Evolutionary conservation across 2,113 vertebrate genomes (phyloP).

Genomic region (Trematomus loennbergii): DNA sequence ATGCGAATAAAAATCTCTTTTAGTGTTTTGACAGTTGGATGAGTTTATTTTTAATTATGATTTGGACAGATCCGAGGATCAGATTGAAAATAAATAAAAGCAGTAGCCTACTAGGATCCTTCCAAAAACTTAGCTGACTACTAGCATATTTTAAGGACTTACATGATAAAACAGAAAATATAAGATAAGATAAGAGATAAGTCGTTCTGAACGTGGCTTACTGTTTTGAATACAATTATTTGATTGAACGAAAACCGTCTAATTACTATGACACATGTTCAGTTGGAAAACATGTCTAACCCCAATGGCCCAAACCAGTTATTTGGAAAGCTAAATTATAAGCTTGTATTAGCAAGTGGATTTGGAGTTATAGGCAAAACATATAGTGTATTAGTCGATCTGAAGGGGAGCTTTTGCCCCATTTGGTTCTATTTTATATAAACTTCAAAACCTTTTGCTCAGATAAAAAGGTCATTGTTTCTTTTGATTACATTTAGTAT

Average conservation of each 20-base stretch:
- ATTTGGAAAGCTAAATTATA: background rate
- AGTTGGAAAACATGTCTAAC: background rate
- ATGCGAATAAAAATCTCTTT: no score
- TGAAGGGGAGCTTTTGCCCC: background rate
- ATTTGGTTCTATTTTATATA: background rate
- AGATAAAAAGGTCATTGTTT: background rate
- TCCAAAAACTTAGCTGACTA: background rate
- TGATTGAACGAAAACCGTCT: background rate
- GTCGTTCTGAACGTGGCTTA: background rate
- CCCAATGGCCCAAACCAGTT: background rate
- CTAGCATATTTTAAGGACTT: background rate
- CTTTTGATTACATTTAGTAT: background rate
- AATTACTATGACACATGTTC: background rate
- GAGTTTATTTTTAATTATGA: background rate
- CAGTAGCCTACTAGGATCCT: background rate
- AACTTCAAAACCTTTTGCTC: background rate
- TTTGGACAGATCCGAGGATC: background rate
- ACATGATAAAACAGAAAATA: background rate
- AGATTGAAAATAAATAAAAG: background rate
- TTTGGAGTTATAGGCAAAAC: background rate
- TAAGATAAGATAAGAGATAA: background rate
- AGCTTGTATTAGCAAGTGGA: background rate
- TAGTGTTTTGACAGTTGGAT: background rate
- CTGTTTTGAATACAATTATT: background rate
- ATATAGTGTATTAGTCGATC: background rate